Evolutionary conservation across 2,113 vertebrate species (phyloP).

Genomic region (Sitta europaea): DNA sequence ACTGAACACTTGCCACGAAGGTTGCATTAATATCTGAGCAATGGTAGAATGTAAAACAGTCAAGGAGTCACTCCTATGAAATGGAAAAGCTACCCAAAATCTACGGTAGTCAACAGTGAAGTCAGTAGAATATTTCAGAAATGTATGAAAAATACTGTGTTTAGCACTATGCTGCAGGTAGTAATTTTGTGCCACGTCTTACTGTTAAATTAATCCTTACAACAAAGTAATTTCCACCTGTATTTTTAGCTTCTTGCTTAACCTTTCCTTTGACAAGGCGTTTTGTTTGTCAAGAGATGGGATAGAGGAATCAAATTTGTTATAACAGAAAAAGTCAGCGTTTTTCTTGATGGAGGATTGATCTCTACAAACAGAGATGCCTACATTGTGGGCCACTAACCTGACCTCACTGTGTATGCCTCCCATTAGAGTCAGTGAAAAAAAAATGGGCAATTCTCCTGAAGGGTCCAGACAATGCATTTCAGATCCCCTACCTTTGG

Average conservation of each 20-base stretch:
- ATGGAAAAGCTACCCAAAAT: background rate
- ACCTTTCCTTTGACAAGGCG: background rate
- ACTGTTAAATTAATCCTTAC: background rate
- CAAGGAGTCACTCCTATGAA: background rate
- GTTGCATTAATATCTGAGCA: slow-evolving; percentile 58
- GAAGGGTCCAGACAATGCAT: background rate
- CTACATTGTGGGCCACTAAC: background rate
- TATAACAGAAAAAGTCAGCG: background rate
- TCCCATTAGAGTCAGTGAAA: background rate
- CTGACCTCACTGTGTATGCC: background rate
- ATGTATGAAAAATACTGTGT: background rate
- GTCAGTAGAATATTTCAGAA: slow-evolving; percentile 10
- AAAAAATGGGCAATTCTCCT: background rate
- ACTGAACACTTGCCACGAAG: slow-evolving; percentile 8
- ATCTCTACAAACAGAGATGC: background rate
- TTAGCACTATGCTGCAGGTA: background rate
- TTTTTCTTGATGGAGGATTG: background rate
- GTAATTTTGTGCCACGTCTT: background rate
- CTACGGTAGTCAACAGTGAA: background rate
- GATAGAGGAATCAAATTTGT: background rate
- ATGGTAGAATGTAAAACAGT: background rate
- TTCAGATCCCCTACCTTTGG: background rate
- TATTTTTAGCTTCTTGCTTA: background rate
- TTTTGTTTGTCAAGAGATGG: background rate
- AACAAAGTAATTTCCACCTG: background rate